Conservation (phyloP, 2,888 invertebrate genomes). For the Hipparchia semele region DNA sequence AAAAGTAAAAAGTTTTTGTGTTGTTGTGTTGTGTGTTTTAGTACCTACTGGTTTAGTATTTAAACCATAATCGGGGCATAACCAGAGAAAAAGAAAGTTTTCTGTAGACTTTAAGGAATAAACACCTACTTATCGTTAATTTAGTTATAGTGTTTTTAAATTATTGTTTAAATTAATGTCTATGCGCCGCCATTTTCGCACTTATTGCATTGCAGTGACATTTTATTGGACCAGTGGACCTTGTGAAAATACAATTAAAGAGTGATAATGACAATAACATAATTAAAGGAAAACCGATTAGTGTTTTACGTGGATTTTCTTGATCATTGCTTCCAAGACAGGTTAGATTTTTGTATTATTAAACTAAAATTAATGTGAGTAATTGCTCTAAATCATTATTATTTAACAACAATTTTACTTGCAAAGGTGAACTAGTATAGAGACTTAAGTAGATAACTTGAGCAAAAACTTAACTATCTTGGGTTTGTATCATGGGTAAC, state of each 20-base stretch:
- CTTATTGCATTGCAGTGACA: constrained; percentile 41
- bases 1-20: background rate
- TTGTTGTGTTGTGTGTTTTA: constrained; percentile 9
- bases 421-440: no score
- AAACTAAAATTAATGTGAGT: no score
- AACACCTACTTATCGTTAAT: background rate
- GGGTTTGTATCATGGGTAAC: no score
- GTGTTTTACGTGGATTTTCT: constrained; percentile 15
- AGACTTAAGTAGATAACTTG: no score
- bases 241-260: constrained; percentile 29
- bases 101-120: background rate
- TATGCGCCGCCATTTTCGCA: constrained; percentile 60
- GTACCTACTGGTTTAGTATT: no score
- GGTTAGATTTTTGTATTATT: constrained; percentile 14
- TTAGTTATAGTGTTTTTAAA: constrained; percentile 15
- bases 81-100: background rate
- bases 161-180: constrained; percentile 39
- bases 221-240: constrained; percentile 29
- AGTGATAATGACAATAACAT: constrained; percentile 22
- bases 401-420: no score
- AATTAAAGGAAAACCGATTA: background rate
- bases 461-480: no score
- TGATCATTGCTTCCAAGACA: constrained; percentile 25
- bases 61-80: background rate
- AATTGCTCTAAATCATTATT: no score